Evolutionary conservation across 2,888 invertebrate species (phyloP).

Genomic region (Caenorhabditis sulstoni): DNA sequence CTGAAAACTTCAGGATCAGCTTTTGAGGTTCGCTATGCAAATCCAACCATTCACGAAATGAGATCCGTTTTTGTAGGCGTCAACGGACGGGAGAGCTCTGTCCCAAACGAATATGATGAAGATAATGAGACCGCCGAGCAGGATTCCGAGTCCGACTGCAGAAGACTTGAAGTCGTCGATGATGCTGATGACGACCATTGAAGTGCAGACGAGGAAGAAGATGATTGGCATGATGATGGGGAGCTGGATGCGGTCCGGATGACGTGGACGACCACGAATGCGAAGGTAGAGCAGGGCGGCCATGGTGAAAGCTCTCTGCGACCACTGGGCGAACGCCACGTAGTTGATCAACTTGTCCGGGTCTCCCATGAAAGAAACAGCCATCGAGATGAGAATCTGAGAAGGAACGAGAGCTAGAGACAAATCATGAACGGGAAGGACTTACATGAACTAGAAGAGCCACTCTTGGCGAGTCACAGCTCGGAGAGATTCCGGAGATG

Average conservation of each 20-base stretch:
- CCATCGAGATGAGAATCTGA: constrained; percentile 69
- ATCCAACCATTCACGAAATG: constrained; percentile 45
- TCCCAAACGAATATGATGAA: constrained; percentile 73
- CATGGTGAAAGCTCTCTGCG: constrained; percentile 78
- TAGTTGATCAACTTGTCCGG: constrained; percentile 76
- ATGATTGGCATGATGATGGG: constrained; percentile 76
- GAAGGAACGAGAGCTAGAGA: background rate
- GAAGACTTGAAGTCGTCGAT: constrained; percentile 69
- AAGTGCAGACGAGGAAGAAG: constrained; percentile 73
- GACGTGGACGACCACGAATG: constrained; percentile 61
- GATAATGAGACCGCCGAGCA: constrained; percentile 68
- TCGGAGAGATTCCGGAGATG: constrained; percentile 71
- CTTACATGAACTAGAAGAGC: constrained; percentile 77
- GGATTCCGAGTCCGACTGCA: constrained; percentile 67
- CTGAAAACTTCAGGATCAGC: constrained; percentile 33
- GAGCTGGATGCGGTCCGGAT: constrained; percentile 73
- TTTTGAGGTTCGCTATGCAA: too few relatives aligned
- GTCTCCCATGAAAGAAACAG: constrained; percentile 74
- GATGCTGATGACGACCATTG: constrained; percentile 71
- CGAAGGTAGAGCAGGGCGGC: constrained; percentile 76
- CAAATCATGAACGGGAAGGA: background rate
- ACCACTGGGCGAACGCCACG: constrained; percentile 78
- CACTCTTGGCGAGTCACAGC: constrained; percentile 74
- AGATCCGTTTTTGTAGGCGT: constrained; percentile 24
- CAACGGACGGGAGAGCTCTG: constrained; percentile 43